Base-by-base conservation (phyloP, 2,797 vertebrate species). In the Diceros bicornis region DNA sequence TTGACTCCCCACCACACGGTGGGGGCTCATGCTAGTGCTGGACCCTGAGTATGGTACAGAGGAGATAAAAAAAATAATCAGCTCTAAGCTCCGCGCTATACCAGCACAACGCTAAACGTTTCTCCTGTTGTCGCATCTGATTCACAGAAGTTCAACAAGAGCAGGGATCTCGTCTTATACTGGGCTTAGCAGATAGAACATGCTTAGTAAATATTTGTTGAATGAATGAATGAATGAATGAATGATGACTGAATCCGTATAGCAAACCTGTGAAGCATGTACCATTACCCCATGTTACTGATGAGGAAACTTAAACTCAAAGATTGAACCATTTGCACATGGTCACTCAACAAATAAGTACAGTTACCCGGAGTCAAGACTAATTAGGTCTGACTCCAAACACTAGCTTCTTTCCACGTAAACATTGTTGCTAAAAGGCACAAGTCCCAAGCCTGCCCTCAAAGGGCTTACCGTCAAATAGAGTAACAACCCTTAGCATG, bases 1-100 rank as follows among this genome's bases (percentile, higher is more conserved):
- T 2, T 0, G n/a, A 32, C 23, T 4, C 32, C n/a, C 9, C 17
- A 21, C 11, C 10, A 17, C 37, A 7, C 1, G 0, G 27, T 18
- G 0, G 12, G 34, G 61, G 2, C 17, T 29, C 12, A 2, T 18
- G 18, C 14, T 25, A 25, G 34, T 50, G 47, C 62, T 12, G 10
- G 59, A 25, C 7, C 1, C 29, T 6, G n/a, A 90, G 29, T 21
- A 14, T 1, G 16, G 55, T 2, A 12, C 18, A 50, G 66, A 57
- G 32, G 55, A 84, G 20, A 32, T 47, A 16, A 55, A 94, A n/a
- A 12, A 85, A 69, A 69, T 4, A 13, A 9, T 3, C 17, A 74
- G 66, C 25, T 52, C 18, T 0, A 4, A 57, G 14, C 52, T 29
- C 4, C 25, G 12, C 7, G 34, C 57, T 27, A 79, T 55, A 69